phyloP scores from a whole-genome alignment of 2,113 vertebrate genomes.

The Ancistrus triradiatus region DNA sequence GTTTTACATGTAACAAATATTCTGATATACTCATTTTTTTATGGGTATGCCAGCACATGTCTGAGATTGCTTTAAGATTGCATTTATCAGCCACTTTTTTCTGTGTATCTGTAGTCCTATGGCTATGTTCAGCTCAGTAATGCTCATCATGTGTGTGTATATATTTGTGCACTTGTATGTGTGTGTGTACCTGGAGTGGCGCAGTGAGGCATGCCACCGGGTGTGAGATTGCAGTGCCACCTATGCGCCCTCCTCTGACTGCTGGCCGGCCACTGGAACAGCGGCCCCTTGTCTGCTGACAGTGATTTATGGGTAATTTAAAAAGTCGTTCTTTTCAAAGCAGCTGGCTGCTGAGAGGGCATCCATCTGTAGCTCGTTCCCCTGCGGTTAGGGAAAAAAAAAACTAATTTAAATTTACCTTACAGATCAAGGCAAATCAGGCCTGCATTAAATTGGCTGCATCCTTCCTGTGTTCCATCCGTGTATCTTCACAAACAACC shows the following conservation, averaged over 20 bases:
- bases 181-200: constrained; percentile 32
- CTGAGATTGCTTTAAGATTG: no score
- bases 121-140: no score
- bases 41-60: no score
- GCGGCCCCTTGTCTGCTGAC: constrained; percentile 59
- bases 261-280: constrained; percentile 50
- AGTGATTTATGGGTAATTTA: constrained; percentile 76
- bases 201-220: constrained; percentile 36
- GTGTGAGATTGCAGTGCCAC: constrained; percentile 51
- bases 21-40: no score
- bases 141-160: constrained; percentile 33
- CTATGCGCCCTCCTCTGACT: constrained; percentile 49
- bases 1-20: no score
- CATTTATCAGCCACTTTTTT: no score
- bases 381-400: constrained; percentile 53
- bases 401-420: constrained; percentile 67
- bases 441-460: constrained; percentile 51
- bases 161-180: constrained; percentile 24
- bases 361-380: constrained; percentile 65
- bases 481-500: constrained; percentile 35
- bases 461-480: constrained; percentile 38
- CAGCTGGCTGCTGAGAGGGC: constrained; percentile 63
- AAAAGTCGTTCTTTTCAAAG: constrained; percentile 72
- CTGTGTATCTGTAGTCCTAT: background rate
- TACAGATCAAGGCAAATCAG: constrained; percentile 57